A percentile compares a stretch with the other conserved stretches of the same genome.
Evolutionary conservation across 2,113 vertebrate genomes (phyloP).

Genomic region (Notechis scutatus): DNA sequence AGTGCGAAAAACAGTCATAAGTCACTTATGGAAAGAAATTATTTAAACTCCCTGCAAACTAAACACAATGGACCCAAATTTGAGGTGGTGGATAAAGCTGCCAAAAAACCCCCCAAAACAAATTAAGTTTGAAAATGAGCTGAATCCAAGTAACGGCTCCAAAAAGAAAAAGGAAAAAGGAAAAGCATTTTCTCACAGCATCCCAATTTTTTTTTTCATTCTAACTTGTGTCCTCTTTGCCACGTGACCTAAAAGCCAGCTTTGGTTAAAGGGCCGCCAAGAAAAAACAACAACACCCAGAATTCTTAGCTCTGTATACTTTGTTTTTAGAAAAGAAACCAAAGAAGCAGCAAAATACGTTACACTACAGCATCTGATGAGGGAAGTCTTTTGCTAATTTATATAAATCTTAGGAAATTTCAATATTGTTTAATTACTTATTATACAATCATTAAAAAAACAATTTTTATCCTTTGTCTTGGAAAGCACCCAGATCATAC

Average conservation of each 20-base stretch:
- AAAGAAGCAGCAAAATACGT: background rate
- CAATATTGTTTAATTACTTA: background rate
- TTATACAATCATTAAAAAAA: background rate
- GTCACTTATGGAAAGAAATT: background rate
- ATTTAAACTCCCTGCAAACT: background rate
- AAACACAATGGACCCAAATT: background rate
- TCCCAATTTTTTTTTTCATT: background rate
- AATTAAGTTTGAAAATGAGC: background rate
- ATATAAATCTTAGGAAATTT: background rate
- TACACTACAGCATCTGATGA: background rate
- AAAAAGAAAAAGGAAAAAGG: background rate
- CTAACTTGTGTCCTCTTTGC: background rate
- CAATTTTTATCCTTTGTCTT: background rate
- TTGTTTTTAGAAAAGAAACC: background rate
- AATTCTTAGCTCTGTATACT: background rate
- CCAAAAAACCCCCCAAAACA: fast-evolving
- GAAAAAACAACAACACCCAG: background rate
- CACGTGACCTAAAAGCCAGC: background rate
- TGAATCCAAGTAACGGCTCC: background rate
- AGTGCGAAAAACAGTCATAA: no score
- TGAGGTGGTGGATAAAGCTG: background rate
- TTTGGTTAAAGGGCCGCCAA: background rate
- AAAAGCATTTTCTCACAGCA: background rate
- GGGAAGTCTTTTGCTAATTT: background rate
- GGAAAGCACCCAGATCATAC: background rate